Percentiles rank a stretch among this genome's conserved stretches.
phyloP scores from a whole-genome alignment of 2,888 invertebrate species.

The Acanthosepion pharaonis region DNA sequence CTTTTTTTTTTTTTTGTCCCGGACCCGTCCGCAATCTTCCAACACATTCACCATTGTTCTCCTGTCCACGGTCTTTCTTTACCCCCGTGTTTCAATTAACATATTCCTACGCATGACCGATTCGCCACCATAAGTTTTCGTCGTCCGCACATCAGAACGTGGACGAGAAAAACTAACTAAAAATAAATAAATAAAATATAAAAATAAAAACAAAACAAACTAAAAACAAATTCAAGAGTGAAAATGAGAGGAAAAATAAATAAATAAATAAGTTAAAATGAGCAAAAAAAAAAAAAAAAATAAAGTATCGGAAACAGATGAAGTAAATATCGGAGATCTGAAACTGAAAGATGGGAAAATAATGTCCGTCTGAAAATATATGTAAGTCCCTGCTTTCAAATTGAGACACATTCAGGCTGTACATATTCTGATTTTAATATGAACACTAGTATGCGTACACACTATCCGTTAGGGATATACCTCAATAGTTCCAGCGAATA shows the following conservation, averaged over 20 bases:
- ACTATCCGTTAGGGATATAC: too few species aligned
- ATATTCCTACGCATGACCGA: constrained; percentile 22
- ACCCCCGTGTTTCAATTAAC: constrained; percentile 16
- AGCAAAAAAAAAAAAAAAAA: too few species aligned
- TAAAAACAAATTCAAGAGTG: neutral
- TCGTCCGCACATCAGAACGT: constrained; percentile 5
- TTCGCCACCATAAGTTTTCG: constrained; percentile 33
- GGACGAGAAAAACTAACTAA: neutral
- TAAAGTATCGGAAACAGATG: too few species aligned
- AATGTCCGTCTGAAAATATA: too few species aligned
- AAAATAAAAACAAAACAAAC: neutral
- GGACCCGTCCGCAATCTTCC: neutral
- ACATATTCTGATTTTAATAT: too few species aligned
- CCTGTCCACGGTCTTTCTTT: constrained; percentile 17
- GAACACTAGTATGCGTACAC: too few species aligned
- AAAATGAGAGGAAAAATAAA: neutral
- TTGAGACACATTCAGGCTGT: too few species aligned
- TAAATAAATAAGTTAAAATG: neutral
- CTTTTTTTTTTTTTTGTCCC: neutral
- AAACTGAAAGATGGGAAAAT: too few species aligned
- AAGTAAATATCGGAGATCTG: too few species aligned
- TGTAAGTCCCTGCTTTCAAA: too few species aligned
- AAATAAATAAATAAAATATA: neutral
- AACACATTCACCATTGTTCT: neutral
- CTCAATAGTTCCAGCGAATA: too few species aligned